Conservation (phyloP, 2,888 invertebrate genomes). For the Archips crataeganus region DNA sequence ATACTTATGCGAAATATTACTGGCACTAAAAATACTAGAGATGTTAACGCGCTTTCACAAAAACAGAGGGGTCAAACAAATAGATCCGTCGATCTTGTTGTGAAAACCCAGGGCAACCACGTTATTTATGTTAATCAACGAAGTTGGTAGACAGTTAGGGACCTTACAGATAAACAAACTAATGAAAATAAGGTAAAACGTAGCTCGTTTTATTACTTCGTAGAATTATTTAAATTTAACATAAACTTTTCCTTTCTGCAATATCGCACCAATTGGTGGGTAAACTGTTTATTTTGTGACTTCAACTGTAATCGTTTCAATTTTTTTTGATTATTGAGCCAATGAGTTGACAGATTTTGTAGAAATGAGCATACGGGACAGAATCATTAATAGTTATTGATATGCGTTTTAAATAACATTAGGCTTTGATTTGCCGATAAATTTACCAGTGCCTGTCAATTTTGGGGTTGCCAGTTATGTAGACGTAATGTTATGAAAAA, state of each 20-base stretch:
- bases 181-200: conserved; percentile 18
- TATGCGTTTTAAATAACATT: no score
- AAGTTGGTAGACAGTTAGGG: background rate
- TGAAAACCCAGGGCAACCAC: conserved; percentile 10
- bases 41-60: background rate
- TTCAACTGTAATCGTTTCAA: background rate
- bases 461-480: no score
- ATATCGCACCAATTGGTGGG: background rate
- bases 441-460: no score
- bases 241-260: background rate
- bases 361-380: background rate
- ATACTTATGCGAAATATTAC: background rate
- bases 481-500: no score
- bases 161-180: conserved; percentile 16
- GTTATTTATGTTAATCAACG: conserved; percentile 25
- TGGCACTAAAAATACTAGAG: background rate
- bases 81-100: conserved; percentile 3
- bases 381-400: no score
- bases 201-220: background rate
- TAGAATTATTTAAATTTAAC: conserved; percentile 18
- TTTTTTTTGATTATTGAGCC: background rate
- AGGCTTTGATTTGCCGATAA: no score
- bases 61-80: conserved; percentile 7
- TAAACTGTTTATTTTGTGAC: background rate
- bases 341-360: background rate